Evolutionary conservation across 2,888 invertebrate genomes (phyloP), one percentile per base, ranked within the genome.

Genomic region (Ischnura elegans): DNA sequence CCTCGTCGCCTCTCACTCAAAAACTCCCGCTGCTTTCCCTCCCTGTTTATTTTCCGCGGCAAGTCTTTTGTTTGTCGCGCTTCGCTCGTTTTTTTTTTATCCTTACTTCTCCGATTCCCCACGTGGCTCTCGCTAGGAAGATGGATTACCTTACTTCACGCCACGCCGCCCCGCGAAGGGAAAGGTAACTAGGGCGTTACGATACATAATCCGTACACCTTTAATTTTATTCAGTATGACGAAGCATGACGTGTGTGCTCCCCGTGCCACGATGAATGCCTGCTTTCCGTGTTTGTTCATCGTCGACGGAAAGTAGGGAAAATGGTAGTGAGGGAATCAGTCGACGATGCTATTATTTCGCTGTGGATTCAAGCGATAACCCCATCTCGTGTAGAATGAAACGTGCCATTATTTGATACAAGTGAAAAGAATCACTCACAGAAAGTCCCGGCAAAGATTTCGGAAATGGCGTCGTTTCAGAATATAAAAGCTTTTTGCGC

Each of bases 71-170:
- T 76, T 76, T 76, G 76, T 36, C 29, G 76, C 76, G 36, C n/a
- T 13, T 76, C 29, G 29, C n/a, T 13, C 5, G 29, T 29, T 13
- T 76, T 66, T 76, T 76, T 76, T n/a, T 76, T 10, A 10, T 51
- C 13, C 51, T 10, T 13, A 51, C 76, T 36, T 10, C 29, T 36
- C 29, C 76, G 76, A 29, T 29, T 36, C 0, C n/a, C 5, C 61
- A 61, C 61, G 61, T 61, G 61, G 61, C 61, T 8, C 21, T 25
- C 61, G 76, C 76, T 13, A 36, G 76, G 76, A 76, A 76, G 76
- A 76, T 76, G 76, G 76, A 76, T 76, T 76, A 36, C 36, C 36
- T 76, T 36, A 25, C 36, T 76, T 76, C 76, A 76, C 76, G 76
- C 76, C 16, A 76, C 76, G 76, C n/a, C 3, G 76, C 21, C 2